Conservation (phyloP, 2,797 vertebrate genomes). For the Pogonophryne albipinna region DNA sequence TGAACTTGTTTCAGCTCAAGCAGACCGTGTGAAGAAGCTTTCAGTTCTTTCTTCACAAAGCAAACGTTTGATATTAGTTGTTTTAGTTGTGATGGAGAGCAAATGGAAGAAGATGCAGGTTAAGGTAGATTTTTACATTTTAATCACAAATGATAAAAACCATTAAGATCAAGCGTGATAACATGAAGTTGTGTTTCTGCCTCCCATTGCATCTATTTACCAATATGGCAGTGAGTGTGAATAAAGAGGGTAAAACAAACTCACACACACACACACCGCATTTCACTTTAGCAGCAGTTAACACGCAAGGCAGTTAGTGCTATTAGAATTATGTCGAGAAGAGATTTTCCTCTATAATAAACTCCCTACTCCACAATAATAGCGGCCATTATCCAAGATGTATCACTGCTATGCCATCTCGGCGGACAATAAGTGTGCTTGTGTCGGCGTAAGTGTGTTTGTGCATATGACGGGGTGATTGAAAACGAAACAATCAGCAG, state of each 20-base stretch:
- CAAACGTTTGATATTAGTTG: too few species aligned
- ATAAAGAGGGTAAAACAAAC: neutral
- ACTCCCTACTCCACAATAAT: slow-evolving; percentile 65
- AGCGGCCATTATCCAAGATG: slow-evolving; percentile 67
- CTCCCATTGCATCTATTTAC: neutral
- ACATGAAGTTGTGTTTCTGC: neutral
- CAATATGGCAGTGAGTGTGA: slow-evolving; percentile 15
- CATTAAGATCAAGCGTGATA: too few species aligned
- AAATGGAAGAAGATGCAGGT: too few species aligned
- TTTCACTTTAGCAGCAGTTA: slow-evolving; percentile 44
- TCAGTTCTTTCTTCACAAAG: too few species aligned
- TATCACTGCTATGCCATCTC: slow-evolving; percentile 60
- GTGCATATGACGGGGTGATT: slow-evolving; percentile 69
- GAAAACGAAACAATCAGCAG: slow-evolving; percentile 83
- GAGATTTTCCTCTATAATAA: slow-evolving; percentile 62
- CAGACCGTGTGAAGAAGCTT: too few species aligned
- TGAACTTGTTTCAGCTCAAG: too few species aligned
- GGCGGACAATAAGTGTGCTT: slow-evolving; percentile 42
- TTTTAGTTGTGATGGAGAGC: too few species aligned
- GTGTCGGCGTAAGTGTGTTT: slow-evolving; percentile 63
- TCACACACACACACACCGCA: neutral
- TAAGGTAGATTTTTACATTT: too few species aligned
- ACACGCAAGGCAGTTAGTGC: slow-evolving; percentile 44
- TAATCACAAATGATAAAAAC: too few species aligned
- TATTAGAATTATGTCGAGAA: slow-evolving; percentile 52